Percentiles rank a stretch among this genome's conserved stretches.
Evolutionary conservation across 2,797 vertebrate species (phyloP).

Genomic region (Ficedula albicollis): DNA sequence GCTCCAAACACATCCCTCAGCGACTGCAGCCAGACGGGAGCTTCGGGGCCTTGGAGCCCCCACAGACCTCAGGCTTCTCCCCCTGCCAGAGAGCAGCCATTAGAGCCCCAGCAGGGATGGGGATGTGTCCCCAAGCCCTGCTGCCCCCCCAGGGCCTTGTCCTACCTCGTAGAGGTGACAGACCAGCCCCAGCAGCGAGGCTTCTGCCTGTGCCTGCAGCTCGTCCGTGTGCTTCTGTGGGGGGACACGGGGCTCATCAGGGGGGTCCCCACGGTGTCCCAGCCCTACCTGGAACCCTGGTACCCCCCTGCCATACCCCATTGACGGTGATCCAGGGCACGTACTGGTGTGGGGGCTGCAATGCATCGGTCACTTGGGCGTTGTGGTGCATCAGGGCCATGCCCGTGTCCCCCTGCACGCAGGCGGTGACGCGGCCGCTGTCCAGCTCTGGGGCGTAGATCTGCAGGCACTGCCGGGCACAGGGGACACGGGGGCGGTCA

Average conservation of each 20-base stretch:
- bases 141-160: not conserved
- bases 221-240: slow-evolving; percentile 81
- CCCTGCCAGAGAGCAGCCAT: slow-evolving; percentile 73
- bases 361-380: slow-evolving; percentile 76
- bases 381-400: slow-evolving; percentile 86
- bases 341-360: slow-evolving; percentile 84
- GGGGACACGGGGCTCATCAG: rapidly evolving
- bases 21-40: not conserved
- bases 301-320: slow-evolving; percentile 74
- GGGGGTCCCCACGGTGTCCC: not conserved
- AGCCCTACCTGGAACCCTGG: rapidly evolving
- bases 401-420: slow-evolving; percentile 81
- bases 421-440: slow-evolving; percentile 68
- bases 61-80: slow-evolving; percentile 80
- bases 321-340: slow-evolving; percentile 93
- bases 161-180: slow-evolving; percentile 87
- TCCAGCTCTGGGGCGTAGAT: slow-evolving; percentile 60
- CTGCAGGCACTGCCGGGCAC: slow-evolving; percentile 78
- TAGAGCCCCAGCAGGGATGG: not conserved
- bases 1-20: not conserved
- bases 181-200: slow-evolving; percentile 78
- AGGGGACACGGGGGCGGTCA: rapidly evolving
- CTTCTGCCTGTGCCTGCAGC: slow-evolving; percentile 72
- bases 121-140: not conserved
- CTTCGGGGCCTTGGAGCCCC: not conserved